Percentiles rank a stretch among this genome's conserved stretches.
These are phyloP conservation scores for Cephus runcator DNA, from an alignment of 2,888 invertebrate genomes.

Conservation along the genomic window DNA sequence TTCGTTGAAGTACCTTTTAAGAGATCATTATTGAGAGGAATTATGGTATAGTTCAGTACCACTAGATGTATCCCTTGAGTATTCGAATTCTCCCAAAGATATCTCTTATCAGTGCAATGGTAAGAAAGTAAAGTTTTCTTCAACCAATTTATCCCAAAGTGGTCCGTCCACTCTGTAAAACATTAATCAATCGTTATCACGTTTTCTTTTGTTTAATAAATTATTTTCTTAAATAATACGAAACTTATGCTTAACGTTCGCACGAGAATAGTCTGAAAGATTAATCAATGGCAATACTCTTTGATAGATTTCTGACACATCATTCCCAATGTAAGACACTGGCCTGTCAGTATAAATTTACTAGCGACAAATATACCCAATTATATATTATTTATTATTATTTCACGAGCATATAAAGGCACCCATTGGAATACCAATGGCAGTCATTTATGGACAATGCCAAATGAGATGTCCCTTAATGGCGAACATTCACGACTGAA, in stretches of 20 bases:
- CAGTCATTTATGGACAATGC: not conserved
- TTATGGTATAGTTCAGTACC: not conserved
- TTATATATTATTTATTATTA: not conserved
- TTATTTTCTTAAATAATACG: not conserved
- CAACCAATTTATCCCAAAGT: not conserved
- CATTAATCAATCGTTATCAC: not conserved
- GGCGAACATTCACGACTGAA: not conserved
- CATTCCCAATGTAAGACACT: not conserved
- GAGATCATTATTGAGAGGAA: not conserved
- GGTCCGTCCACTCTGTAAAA: not conserved
- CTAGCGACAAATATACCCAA: not conserved
- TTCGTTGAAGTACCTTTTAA: not conserved
- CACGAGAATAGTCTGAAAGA: not conserved
- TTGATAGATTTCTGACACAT: not conserved
- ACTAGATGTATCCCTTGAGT: not conserved
- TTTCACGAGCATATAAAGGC: not conserved
- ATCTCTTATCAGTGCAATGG: not conserved
- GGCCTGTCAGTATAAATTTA: not conserved
- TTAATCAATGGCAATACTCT: not conserved
- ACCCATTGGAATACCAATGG: not conserved
- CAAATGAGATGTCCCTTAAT: not conserved
- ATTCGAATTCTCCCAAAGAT: not conserved
- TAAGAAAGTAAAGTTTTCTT: not conserved
- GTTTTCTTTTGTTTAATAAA: not conserved
- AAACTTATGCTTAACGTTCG: not conserved